Evolutionary conservation across 2,113 vertebrate genomes (phyloP).

Genomic region (Perccottus glenii): DNA sequence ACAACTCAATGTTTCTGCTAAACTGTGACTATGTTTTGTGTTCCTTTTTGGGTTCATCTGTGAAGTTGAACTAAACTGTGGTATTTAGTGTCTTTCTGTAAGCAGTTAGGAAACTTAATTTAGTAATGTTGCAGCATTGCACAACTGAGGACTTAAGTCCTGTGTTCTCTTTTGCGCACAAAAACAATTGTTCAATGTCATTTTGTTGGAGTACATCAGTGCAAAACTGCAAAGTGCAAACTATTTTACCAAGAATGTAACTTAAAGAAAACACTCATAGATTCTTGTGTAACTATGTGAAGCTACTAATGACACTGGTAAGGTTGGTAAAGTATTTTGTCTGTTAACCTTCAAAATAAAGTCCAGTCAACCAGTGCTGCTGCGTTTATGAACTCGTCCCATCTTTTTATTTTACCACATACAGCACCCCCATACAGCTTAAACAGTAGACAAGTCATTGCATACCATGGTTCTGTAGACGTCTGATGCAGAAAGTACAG

Average conservation of each 20-base stretch:
- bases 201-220: constrained; percentile 3
- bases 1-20: constrained; percentile 15
- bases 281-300: constrained; percentile 30
- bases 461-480: neutral
- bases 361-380: constrained; percentile 40
- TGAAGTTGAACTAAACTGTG: constrained; percentile 13
- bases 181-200: constrained; percentile 18
- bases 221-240: neutral
- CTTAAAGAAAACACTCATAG: constrained; percentile 9
- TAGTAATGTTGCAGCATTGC: constrained; percentile 14
- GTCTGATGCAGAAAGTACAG: no score
- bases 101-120: constrained; percentile 7
- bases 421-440: neutral
- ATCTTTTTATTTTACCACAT: constrained; percentile 35
- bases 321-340: constrained; percentile 45
- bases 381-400: constrained; percentile 20
- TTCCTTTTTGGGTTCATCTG: constrained; percentile 25
- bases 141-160: neutral
- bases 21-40: constrained; percentile 10
- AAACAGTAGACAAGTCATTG: no score
- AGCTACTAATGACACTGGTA: constrained; percentile 21
- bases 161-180: constrained; percentile 47
- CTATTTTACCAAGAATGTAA: constrained; percentile 1
- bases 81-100: constrained; percentile 29
- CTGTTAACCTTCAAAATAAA: constrained; percentile 68